A percentile compares a stretch with the other conserved stretches of the same genome.
Conservation (phyloP, 2,113 vertebrate genomes). For the Myotis davidii region DNA sequence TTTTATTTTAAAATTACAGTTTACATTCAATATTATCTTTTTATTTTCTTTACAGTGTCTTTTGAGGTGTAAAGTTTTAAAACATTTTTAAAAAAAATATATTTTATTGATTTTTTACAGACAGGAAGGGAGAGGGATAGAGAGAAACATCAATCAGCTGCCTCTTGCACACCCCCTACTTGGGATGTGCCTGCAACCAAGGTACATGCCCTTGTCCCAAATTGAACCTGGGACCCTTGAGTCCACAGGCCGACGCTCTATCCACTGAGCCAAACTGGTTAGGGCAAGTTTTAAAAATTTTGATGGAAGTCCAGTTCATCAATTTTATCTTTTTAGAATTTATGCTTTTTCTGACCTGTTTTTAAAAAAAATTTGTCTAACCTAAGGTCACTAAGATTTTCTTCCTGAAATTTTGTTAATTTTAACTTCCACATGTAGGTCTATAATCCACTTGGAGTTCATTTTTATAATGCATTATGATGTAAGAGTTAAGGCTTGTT, state of each 20-base stretch:
- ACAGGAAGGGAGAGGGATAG: too few relatives aligned
- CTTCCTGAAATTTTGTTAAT: not conserved
- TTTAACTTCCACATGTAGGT: not conserved
- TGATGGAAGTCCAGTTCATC: not conserved
- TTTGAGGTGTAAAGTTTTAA: constrained; percentile 1
- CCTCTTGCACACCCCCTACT: too few relatives aligned
- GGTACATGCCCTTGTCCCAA: too few relatives aligned
- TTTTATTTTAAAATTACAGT: not conserved
- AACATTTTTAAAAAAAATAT: too few relatives aligned
- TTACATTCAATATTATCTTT: not conserved
- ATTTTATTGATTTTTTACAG: too few relatives aligned
- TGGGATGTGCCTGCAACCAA: too few relatives aligned
- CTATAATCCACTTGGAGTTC: not conserved
- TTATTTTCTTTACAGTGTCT: not conserved
- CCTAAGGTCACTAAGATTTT: not conserved
- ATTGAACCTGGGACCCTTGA: too few relatives aligned
- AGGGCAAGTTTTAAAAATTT: not conserved
- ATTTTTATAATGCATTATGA: not conserved
- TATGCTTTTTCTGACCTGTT: not conserved
- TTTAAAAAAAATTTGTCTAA: not conserved
- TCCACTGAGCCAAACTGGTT: too few relatives aligned
- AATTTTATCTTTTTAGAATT: not conserved
- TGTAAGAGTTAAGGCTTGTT: not conserved
- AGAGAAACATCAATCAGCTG: too few relatives aligned
- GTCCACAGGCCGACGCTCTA: too few relatives aligned